Percentiles rank a stretch among this genome's conserved stretches.
phyloP scores from a whole-genome alignment of 2,888 invertebrate species.

The Thymelicus acteon region DNA sequence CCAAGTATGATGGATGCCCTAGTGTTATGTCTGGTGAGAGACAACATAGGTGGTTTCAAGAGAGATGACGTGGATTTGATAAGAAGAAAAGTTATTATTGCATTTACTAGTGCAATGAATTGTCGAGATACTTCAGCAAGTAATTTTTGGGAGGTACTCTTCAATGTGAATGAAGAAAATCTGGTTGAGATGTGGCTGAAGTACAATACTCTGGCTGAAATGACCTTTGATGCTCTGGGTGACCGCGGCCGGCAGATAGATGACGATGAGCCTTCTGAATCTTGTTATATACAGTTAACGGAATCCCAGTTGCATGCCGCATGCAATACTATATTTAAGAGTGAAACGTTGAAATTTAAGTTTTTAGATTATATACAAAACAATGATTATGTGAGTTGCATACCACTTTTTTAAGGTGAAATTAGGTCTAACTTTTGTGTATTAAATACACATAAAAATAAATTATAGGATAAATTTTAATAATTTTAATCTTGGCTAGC shows the following conservation, averaged over 20 bases:
- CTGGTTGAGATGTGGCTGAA: conserved; percentile 63
- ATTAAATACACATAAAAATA: too few relatives aligned
- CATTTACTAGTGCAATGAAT: conserved; percentile 54
- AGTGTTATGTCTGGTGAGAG: conserved; percentile 62
- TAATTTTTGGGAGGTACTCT: conserved; percentile 65
- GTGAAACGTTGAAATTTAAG: conserved; percentile 64
- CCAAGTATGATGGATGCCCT: conserved; percentile 60
- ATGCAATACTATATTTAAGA: conserved; percentile 61
- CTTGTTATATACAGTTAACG: conserved; percentile 77
- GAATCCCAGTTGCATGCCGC: conserved; percentile 72
- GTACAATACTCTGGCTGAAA: conserved; percentile 56
- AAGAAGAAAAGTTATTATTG: conserved; percentile 47
- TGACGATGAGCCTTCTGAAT: conserved; percentile 67
- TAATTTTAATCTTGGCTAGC: too few relatives aligned
- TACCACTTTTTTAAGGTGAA: too few relatives aligned
- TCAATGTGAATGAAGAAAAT: conserved; percentile 56
- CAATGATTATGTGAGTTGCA: conserved; percentile 48
- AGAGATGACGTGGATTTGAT: conserved; percentile 37
- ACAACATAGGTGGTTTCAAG: conserved; percentile 36
- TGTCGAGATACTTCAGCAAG: conserved; percentile 55
- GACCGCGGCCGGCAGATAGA: conserved; percentile 68
- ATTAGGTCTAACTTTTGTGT: too few relatives aligned
- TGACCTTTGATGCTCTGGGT: conserved; percentile 59
- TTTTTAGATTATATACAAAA: conserved; percentile 73
- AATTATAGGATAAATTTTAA: too few relatives aligned